Evolutionary conservation across 2,113 vertebrate species (phyloP), one percentile per base, ranked within the genome.

Genomic region (Triplophysa dalaica): DNA sequence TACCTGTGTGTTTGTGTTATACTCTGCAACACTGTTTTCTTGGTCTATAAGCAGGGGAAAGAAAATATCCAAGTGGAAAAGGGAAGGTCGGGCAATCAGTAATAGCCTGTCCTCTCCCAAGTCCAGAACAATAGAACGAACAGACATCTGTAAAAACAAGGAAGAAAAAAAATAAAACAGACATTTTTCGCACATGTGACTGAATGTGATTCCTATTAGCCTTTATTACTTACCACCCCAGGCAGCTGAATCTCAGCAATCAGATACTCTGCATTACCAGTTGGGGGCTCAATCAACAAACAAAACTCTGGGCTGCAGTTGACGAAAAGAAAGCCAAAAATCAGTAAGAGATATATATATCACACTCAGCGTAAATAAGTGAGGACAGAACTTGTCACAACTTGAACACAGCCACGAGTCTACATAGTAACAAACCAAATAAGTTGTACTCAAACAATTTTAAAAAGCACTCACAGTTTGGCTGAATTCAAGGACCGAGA

Each of bases 71-170:
- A 97, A 88, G 11, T 88, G 86, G 83, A 93, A 96, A 56, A 94
- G 90, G 1, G 88, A 89, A 38, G 94, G 94, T 2, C 90, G 87
- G 4, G 87, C 93, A 1, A 80, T 87, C 66, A 97, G 11, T 68
- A 96, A 88, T 68, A 97, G 85, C 2, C 90, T 89, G 83, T 95
- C 94, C 85, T 96, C 95, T 8, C 94, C 95, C 0, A 96, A 81
- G 62, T 96, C 94, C 82, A 97, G 89, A 0, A 94, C 86, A 61
- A 97, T 89, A 54, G 90, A 91, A 73, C 86, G 84, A 24, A 89
- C 89, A 0, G 94, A 93, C 0, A 7, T 1, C 87, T 89, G 79
- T 1, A 9, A 81, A 41, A 17, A 56, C 7, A 38, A 41, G 9
- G 13, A 14, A 12, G 8, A n/a, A 29, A 22, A 11, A 6, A 17